Conservation (phyloP, 2,113 vertebrate species). For the Dipodomys ordii region DNA sequence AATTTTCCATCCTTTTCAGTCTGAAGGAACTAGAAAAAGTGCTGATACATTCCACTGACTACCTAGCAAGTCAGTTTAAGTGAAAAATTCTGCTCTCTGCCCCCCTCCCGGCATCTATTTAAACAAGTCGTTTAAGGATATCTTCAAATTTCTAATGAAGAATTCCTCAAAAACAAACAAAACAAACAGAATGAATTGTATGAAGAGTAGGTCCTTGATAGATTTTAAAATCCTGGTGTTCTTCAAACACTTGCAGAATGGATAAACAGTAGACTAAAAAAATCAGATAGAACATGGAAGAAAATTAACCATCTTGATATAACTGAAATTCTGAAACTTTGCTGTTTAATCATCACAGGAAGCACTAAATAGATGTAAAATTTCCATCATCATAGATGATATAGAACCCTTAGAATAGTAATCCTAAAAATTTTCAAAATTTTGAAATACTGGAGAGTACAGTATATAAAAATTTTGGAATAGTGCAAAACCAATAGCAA, state of each 20-base stretch:
- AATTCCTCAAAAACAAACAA: neutral
- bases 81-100: neutral
- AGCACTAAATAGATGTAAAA: neutral
- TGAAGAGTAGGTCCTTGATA: neutral
- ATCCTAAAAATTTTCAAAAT: neutral
- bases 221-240: neutral
- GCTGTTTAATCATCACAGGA: neutral
- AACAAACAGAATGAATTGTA: neutral
- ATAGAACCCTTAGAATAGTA: neutral
- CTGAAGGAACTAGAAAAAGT: neutral
- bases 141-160: conserved; percentile 18
- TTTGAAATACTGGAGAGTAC: neutral
- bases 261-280: neutral
- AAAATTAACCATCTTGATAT: neutral
- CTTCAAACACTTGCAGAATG: neutral
- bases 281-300: neutral
- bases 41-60: conserved; percentile 10
- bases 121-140: neutral
- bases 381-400: neutral
- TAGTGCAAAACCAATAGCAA: neutral
- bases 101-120: neutral
- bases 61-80: neutral
- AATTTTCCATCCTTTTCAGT: neutral
- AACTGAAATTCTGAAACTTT: neutral
- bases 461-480: neutral